A percentile compares a stretch with the other conserved stretches of the same genome.
Conservation (phyloP, 1,140 invertebrate genomes). For the Apis florea region DNA sequence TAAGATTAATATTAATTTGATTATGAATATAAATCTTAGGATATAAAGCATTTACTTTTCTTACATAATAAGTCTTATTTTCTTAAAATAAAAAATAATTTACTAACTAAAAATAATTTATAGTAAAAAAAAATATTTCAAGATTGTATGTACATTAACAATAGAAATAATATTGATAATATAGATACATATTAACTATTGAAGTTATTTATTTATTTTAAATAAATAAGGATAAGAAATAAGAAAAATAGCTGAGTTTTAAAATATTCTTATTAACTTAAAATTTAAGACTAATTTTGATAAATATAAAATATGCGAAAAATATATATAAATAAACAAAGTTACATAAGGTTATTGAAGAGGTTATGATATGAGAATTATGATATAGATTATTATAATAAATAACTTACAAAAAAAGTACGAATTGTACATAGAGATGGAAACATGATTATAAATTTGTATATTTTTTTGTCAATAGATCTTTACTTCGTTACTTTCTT, state of each 20-base stretch:
- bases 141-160: not conserved
- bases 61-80: no score
- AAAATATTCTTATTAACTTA: not conserved
- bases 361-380: constrained; percentile 11
- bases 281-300: not conserved
- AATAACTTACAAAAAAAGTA: constrained; percentile 18
- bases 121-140: not conserved
- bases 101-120: no score
- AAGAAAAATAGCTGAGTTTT: not conserved
- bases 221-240: not conserved
- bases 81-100: no score
- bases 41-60: not conserved
- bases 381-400: not conserved
- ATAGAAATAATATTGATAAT: not conserved
- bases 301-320: not conserved
- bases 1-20: not conserved
- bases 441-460: constrained; percentile 18
- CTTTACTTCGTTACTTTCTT: not conserved
- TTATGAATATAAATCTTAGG: not conserved
- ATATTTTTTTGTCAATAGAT: not conserved
- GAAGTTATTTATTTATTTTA: not conserved
- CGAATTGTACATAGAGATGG: not conserved
- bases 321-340: constrained; percentile 15
- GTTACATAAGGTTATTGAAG: constrained; percentile 22
- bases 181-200: not conserved